Conservation (phyloP, 2,797 vertebrate species). For the Artibeus jamaicensis region DNA sequence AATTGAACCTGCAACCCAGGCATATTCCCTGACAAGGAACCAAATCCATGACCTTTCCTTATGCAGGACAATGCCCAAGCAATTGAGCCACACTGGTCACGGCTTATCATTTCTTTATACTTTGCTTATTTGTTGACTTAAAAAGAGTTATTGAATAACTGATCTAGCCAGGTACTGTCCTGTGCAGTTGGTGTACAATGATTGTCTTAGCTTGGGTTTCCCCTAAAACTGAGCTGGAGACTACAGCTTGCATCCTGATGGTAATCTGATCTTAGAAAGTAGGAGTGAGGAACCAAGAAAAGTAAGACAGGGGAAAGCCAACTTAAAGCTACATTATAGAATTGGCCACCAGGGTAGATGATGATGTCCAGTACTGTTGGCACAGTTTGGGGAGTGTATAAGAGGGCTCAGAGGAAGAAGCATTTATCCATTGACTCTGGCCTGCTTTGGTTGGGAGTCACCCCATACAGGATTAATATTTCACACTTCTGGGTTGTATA, state of each 20-base stretch:
- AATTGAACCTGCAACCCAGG: background rate
- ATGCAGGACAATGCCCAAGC: background rate
- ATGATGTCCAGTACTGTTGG: background rate
- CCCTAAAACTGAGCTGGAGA: background rate
- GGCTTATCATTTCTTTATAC: background rate
- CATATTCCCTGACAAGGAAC: background rate
- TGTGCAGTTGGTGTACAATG: background rate
- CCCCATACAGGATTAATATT: background rate
- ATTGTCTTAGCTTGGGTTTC: background rate
- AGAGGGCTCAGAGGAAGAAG: background rate
- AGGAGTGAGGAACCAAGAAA: background rate
- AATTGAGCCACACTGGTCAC: background rate
- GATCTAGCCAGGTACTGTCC: background rate
- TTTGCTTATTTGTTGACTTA: background rate
- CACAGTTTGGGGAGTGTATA: background rate
- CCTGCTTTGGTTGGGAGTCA: background rate
- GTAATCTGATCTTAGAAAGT: background rate
- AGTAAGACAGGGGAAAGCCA: background rate
- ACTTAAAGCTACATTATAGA: background rate
- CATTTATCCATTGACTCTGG: background rate
- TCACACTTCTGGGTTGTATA: background rate
- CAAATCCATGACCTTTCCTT: background rate
- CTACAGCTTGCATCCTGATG: background rate
- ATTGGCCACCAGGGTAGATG: background rate
- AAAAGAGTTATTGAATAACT: background rate